These are phyloP conservation scores for Limnephilus rhombicus DNA, from an alignment of 2,888 invertebrate genomes.

Conservation along the genomic window DNA sequence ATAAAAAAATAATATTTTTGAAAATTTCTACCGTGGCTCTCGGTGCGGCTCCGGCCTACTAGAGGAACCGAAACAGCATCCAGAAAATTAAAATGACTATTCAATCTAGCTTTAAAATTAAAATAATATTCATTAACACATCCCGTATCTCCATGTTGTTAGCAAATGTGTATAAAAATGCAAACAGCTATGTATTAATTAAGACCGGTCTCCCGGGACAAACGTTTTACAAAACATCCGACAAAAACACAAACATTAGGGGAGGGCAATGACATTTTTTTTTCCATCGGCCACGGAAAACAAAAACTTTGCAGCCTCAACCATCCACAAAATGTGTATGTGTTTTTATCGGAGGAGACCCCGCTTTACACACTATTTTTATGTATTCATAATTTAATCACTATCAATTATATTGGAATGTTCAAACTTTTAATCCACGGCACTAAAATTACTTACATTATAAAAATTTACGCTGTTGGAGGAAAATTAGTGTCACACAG, in stretches of 20 bases:
- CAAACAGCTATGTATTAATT: background rate
- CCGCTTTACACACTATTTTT: background rate
- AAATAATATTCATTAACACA: background rate
- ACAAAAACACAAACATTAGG: too few species aligned
- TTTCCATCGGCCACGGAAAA: too few species aligned
- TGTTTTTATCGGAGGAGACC: too few species aligned
- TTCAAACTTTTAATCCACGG: background rate
- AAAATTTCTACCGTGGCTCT: too few species aligned
- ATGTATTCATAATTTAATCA: background rate
- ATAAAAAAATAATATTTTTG: too few species aligned
- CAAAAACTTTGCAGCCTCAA: too few species aligned
- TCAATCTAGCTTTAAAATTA: background rate
- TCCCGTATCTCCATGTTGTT: background rate
- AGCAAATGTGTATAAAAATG: constrained; percentile 4
- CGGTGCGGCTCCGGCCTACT: too few species aligned
- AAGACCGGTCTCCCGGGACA: background rate
- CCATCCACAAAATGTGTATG: too few species aligned
- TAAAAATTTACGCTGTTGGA: background rate
- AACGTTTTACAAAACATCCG: too few species aligned
- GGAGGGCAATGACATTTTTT: too few species aligned
- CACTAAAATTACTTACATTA: background rate
- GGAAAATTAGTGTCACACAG: background rate
- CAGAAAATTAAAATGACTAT: too few species aligned
- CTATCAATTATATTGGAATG: background rate
- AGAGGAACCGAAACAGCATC: too few species aligned